A percentile compares a stretch with the other conserved stretches of the same genome.
These are phyloP conservation scores for Ridgeia piscesae DNA, from an alignment of 1,140 invertebrate species.

Conservation along the genomic window DNA sequence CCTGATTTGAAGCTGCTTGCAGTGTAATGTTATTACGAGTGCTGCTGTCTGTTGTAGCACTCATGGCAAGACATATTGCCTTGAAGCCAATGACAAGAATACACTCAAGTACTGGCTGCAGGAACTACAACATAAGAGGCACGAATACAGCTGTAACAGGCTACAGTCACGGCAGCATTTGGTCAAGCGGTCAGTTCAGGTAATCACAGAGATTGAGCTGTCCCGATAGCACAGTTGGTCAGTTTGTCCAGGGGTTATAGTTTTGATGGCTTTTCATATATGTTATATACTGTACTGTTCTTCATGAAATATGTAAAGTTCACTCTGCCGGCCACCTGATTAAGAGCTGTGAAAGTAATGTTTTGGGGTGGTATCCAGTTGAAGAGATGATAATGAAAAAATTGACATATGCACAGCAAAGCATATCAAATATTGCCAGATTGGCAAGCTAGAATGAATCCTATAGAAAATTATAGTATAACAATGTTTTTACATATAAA, in stretches of 20 bases:
- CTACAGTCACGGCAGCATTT: background rate
- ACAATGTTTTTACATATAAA: background rate
- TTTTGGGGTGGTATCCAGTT: background rate
- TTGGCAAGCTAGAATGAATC: too few species aligned
- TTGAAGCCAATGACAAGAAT: conserved; percentile 49
- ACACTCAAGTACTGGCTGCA: conserved; percentile 52
- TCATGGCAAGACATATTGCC: conserved; percentile 37
- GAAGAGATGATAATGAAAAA: background rate
- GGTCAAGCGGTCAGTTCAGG: conserved; percentile 3
- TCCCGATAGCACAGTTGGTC: background rate
- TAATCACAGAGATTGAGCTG: background rate
- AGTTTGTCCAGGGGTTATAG: background rate
- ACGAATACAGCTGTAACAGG: conserved; percentile 7
- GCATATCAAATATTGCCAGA: too few species aligned
- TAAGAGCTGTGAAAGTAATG: background rate
- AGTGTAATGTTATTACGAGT: background rate
- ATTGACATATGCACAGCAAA: too few species aligned
- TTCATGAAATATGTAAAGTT: background rate
- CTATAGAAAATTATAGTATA: too few species aligned
- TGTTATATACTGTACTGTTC: background rate
- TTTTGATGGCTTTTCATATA: background rate
- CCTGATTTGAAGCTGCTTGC: background rate
- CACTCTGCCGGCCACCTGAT: background rate
- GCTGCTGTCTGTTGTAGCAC: conserved; percentile 27
- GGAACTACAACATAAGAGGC: conserved; percentile 38